Evolutionary conservation across 1,140 invertebrate genomes (phyloP).

Genomic region (Lanistes nyassanus): DNA sequence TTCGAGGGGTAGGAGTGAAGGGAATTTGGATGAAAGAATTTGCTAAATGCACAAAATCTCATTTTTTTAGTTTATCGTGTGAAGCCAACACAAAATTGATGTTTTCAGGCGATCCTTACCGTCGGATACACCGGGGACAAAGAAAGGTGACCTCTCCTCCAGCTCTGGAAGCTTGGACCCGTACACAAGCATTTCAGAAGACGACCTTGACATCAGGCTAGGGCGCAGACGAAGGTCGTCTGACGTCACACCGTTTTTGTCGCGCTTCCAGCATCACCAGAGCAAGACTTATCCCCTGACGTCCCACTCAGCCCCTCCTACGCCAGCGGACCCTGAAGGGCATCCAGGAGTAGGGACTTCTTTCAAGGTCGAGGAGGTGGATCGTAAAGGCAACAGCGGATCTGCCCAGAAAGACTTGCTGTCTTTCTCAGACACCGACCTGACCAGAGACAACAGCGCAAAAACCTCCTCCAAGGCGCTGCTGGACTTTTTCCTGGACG

Average conservation of each 20-base stretch:
- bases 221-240: slow-evolving; percentile 7
- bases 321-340: too few species aligned
- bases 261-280: not conserved
- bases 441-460: not conserved
- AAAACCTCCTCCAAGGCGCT: not conserved
- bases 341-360: too few species aligned
- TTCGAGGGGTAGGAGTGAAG: too few species aligned
- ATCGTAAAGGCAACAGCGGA: too few species aligned
- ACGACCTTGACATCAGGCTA: not conserved
- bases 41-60: too few species aligned
- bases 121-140: not conserved
- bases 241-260: slow-evolving; percentile 9
- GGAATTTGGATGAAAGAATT: too few species aligned
- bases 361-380: too few species aligned
- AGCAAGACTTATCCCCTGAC: too few species aligned
- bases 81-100: too few species aligned
- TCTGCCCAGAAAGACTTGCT: not conserved
- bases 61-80: too few species aligned
- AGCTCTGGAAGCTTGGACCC: slow-evolving; percentile 7
- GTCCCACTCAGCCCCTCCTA: too few species aligned
- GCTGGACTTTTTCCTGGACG: slow-evolving; percentile 30
- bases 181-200: slow-evolving; percentile 13
- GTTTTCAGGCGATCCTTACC: too few species aligned
- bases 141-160: not conserved
- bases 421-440: slow-evolving; percentile 13